phyloP scores from a whole-genome alignment of 64 coral and sea anemone genomes.

The Actinia equina region DNA sequence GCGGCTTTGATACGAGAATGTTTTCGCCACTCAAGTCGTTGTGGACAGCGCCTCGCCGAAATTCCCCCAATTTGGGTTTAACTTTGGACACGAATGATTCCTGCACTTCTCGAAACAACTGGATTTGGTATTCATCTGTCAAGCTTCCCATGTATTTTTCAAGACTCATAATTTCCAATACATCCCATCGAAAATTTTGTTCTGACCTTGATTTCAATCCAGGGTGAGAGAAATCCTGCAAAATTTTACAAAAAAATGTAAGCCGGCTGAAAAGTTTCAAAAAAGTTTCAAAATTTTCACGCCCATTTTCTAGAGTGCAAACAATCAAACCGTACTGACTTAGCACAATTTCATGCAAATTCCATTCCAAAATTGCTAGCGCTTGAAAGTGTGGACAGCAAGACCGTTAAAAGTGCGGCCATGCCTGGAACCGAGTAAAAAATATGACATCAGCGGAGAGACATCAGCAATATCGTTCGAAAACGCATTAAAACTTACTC shows the following conservation, averaged over 20 bases:
- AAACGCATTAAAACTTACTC: no score
- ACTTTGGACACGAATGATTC: slow-evolving; percentile 34
- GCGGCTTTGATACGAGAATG: slow-evolving; percentile 24
- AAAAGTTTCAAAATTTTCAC: no score
- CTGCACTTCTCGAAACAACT: slow-evolving; percentile 31
- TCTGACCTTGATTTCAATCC: slow-evolving; percentile 6
- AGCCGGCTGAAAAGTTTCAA: no score
- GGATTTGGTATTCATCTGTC: slow-evolving; percentile 18
- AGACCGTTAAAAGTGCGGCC: no score
- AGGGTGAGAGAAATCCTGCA: slow-evolving; percentile 15
- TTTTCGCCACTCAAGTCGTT: slow-evolving; percentile 37
- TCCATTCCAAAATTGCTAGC: no score
- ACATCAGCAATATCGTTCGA: no score
- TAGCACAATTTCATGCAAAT: no score
- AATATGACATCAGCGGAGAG: no score
- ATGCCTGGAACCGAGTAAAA: no score
- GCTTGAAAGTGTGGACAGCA: no score
- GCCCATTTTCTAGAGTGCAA: no score
- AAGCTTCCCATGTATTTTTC: slow-evolving; percentile 42
- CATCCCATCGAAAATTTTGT: slow-evolving; percentile 42
- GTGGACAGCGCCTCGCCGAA: slow-evolving; percentile 48
- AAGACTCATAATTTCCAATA: slow-evolving; percentile 57
- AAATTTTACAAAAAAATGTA: background rate
- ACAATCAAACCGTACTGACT: no score
- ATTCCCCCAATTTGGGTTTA: slow-evolving; percentile 22